phyloP scores from a whole-genome alignment of 1,140 invertebrate genomes.

The Conus betulinus region DNA sequence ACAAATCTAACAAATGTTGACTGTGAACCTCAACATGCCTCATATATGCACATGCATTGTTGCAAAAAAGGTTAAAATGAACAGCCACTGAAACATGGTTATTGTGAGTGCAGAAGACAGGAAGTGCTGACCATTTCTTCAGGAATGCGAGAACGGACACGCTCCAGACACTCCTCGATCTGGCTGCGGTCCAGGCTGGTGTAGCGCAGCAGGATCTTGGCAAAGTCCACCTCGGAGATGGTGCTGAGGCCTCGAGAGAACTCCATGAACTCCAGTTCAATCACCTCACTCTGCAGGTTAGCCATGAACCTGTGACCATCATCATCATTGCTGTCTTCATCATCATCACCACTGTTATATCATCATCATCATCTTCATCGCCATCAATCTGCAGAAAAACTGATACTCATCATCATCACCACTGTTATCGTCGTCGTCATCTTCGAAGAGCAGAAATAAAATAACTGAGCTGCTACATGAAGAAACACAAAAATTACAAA shows the following conservation, averaged over 20 bases:
- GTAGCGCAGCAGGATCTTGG: conserved; percentile 94
- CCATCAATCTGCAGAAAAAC: conserved; percentile 86
- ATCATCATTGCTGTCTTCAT: background rate
- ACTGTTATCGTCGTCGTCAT: background rate
- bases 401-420: background rate
- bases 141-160: conserved; percentile 74
- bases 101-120: too few species aligned
- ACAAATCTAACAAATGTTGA: too few species aligned
- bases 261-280: conserved; percentile 97
- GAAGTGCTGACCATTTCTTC: conserved; percentile 61
- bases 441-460: too few species aligned
- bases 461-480: too few species aligned
- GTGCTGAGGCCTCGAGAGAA: conserved; percentile 92
- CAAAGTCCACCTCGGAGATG: conserved; percentile 97
- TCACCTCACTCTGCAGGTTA: conserved; percentile 95
- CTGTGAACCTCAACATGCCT: too few species aligned
- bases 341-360: background rate
- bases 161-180: conserved; percentile 74
- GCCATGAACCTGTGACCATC: conserved; percentile 88
- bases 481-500: too few species aligned
- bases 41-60: too few species aligned
- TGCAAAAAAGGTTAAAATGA: background rate
- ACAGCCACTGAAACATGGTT: background rate
- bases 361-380: background rate
- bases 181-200: conserved; percentile 87